Base-by-base conservation (phyloP, 2,113 vertebrate species). In the Onychostoma macrolepis region DNA sequence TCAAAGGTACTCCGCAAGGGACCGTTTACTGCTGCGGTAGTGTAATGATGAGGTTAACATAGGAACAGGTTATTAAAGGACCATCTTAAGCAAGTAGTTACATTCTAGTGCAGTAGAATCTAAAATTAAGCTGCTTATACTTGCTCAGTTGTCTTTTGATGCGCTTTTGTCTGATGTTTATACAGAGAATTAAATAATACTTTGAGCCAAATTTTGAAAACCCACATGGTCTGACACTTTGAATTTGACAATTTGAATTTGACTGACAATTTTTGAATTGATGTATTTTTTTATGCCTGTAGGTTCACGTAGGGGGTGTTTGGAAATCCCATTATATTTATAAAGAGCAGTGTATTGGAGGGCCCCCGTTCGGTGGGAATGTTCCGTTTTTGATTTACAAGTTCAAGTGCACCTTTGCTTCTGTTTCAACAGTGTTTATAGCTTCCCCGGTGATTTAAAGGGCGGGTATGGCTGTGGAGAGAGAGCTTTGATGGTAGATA, bases 31-130 rank as follows among this genome's bases (percentile, higher is more conserved):
- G 28, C 76, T 87, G 67, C 71, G 43, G 2, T 69, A 61, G 50
- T 26, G 28, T 61, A 56, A 65, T 65, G 50, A 58, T 65, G 80
- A 80, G 50, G 30, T 50, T 21, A 36, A 85, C 53, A 50, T 85
- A 80, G 77, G 69, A 76, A 41, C 82, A 81, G 17, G 53, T 76
- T 83, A 8, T 69, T 85, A 87, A 80, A 87, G 83, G 80, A 82
- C 58, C 85, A 86, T 72, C 41, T 36, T 72, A 83, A 84, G 48
- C 87, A 48, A 43, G 72, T 87, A 78, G 83, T 77, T 53, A 21
- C 2, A 2, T 53, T 53, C 50, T 53, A 53, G 50, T 7, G 48
- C 82, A 50, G 67, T 67, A 86, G 63, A 72, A 65, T 78, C 61
- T 74, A 10, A 72, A 56, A 30, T 83, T 61, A 63, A 58, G 83